Evolutionary conservation across 2,113 vertebrate genomes (phyloP).

Genomic region (Mungos mungo): DNA sequence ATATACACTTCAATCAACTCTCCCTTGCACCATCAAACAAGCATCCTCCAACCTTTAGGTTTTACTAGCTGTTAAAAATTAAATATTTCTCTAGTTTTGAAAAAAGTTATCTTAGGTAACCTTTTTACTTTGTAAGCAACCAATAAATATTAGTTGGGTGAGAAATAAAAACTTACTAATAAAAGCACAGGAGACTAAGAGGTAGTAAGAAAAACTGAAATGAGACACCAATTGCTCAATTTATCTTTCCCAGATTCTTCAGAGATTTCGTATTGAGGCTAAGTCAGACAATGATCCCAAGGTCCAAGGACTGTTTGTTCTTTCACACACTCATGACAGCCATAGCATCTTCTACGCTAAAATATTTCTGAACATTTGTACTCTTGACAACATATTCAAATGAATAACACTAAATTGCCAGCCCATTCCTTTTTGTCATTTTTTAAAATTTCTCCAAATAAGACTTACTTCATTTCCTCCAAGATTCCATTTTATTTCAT

Average conservation of each 20-base stretch:
- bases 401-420: neutral
- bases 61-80: neutral
- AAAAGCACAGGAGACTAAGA: conserved; percentile 1
- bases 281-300: neutral
- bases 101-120: conserved; percentile 24
- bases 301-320: neutral
- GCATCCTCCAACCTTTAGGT: neutral
- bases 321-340: neutral
- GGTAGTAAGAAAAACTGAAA: neutral
- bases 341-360: neutral
- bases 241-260: neutral
- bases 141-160: neutral
- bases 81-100: neutral
- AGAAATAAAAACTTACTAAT: neutral
- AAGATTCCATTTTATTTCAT: neutral
- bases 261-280: neutral
- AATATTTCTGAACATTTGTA: neutral
- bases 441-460: conserved; percentile 17
- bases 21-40: neutral
- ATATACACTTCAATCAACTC: neutral
- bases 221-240: neutral
- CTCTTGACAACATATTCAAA: neutral
- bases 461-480: conserved; percentile 39
- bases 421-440: neutral
- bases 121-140: neutral